A percentile compares a stretch with the other conserved stretches of the same genome.
Evolutionary conservation across 2,113 vertebrate genomes (phyloP).

Genomic region (Equus quagga): DNA sequence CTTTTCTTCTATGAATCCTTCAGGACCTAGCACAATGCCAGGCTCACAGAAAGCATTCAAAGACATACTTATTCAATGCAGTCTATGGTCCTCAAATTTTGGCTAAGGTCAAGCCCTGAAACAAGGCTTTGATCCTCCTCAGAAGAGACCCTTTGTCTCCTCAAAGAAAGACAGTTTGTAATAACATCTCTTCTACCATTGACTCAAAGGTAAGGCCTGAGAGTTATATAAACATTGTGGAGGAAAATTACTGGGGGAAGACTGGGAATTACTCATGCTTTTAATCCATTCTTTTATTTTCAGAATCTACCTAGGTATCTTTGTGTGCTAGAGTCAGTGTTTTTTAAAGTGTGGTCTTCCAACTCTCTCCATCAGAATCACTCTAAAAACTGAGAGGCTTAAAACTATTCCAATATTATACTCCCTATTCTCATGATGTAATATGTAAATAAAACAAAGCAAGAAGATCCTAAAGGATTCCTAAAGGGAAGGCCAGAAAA

Average conservation of each 20-base stretch:
- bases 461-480: not conserved
- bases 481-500: not conserved
- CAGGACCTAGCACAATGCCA: not conserved
- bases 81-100: not conserved
- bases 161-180: not conserved
- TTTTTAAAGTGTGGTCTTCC: not conserved
- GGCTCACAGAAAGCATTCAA: slow-evolving; percentile 20
- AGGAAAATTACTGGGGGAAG: not conserved
- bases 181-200: not conserved
- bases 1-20: not conserved
- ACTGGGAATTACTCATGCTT: not conserved
- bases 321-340: not conserved
- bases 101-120: not conserved
- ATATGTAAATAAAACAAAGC: not conserved
- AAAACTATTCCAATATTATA: not conserved
- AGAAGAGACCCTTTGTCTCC: not conserved
- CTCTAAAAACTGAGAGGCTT: not conserved
- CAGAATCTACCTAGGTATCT: not conserved
- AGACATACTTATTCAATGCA: not conserved
- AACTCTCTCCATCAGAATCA: not conserved
- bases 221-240: not conserved
- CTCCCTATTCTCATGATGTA: not conserved
- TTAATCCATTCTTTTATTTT: slow-evolving; percentile 21
- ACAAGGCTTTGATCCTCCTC: slow-evolving; percentile 22
- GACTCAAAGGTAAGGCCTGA: not conserved